Evolutionary conservation across 2,888 invertebrate species (phyloP), one percentile per base, ranked within the genome.

Genomic region (Caenorhabditis afra): DNA sequence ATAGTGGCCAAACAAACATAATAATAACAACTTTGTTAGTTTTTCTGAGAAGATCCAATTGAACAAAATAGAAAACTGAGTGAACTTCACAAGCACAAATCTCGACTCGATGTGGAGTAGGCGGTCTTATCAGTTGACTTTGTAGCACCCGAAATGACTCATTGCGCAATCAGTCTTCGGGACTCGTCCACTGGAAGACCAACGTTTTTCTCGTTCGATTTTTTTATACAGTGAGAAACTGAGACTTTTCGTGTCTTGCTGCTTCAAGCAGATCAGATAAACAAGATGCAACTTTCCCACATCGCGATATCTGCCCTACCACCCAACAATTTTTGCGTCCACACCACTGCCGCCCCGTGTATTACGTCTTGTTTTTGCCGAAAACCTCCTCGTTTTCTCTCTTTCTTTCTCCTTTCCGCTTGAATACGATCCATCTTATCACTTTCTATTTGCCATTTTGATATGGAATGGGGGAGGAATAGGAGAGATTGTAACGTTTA

Each of bases 381-480:
- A 45, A 18, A 52, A 49, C 64, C 58, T 64, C 73, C 58, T 73
- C 64, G 50, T 65, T 66, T 74, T 66, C 47, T 53, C 62, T 53
- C 57, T 45, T 74, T 74, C 66, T 47, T 53, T 55, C 47, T 55
- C 45, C 55, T 66, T 67, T 73, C 67, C 66, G 61, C 66, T 61
- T 66, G 58, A 66, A 66, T 65, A 66, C 65, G 58, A 66, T 68
- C 59, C 65, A 59, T 66, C 74, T 74, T 74, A 74, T 74, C 74
- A 74, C 74, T 74, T 74, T 74, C 74, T 66, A 74, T 66, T 74
- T 74, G 58, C 74, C 65, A 74, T 74, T 74, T 74, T 74, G 66
- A 74, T 74, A 66, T 65, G 53, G 55, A 74, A 53, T 59, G 61
- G 66, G 61, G 50, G 58, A 59, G 57, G 49, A 55, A 50, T 55